Conservation (phyloP, 1,140 invertebrate genomes). For the Zaprionus ornatus region DNA sequence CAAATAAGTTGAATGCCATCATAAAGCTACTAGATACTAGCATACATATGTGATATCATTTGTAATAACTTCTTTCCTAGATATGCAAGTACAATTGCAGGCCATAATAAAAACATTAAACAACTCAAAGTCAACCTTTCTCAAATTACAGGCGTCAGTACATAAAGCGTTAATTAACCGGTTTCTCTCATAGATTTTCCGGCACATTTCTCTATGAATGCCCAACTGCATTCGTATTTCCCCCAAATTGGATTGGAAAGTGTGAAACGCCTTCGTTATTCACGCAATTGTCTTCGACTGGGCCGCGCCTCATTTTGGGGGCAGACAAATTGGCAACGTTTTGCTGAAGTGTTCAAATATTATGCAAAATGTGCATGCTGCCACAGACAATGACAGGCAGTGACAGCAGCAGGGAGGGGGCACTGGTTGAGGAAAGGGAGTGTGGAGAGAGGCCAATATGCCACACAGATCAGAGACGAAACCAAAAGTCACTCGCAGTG, state of each 20-base stretch:
- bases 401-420: background rate
- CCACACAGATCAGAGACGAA: constrained; percentile 27
- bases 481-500: constrained; percentile 52
- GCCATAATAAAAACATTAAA: background rate
- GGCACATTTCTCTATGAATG: constrained; percentile 15
- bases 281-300: constrained; percentile 17
- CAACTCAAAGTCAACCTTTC: background rate
- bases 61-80: too few species aligned
- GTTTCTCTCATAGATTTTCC: constrained; percentile 6
- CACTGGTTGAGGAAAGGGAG: background rate
- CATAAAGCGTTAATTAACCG: constrained; percentile 2
- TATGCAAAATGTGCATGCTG: constrained; percentile 58
- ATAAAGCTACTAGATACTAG: too few species aligned
- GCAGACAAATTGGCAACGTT: constrained; percentile 41
- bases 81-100: too few species aligned
- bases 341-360: constrained; percentile 36
- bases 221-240: background rate
- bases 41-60: too few species aligned
- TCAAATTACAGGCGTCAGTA: constrained; percentile 7
- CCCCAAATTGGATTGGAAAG: constrained; percentile 42
- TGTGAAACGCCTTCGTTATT: constrained; percentile 44
- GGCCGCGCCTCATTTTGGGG: constrained; percentile 54
- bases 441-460: constrained; percentile 4
- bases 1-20: too few species aligned
- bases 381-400: constrained; percentile 10